Percentiles rank a stretch among this genome's conserved stretches.
These are phyloP conservation scores for Doryteuthis pealeii DNA, from an alignment of 1,140 invertebrate genomes.

Conservation along the genomic window DNA sequence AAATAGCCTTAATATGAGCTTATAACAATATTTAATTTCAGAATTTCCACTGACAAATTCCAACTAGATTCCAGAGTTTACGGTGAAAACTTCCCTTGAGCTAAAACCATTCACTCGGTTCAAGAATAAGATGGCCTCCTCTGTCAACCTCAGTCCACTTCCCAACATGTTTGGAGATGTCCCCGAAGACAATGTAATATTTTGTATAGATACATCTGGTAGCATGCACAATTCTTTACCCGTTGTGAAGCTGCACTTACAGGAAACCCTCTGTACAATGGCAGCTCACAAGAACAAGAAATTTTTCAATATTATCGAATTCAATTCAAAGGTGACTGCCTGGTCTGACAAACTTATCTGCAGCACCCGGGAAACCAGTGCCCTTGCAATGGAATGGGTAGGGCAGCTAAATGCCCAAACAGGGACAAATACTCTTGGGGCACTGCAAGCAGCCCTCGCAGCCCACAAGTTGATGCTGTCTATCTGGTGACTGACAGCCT, in stretches of 20 bases:
- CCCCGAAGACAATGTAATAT: conserved; percentile 54
- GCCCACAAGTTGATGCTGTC: conserved; percentile 51
- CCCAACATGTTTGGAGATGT: conserved; percentile 51
- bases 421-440: conserved; percentile 58
- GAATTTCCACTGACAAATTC: too few relatives aligned
- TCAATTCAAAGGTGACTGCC: conserved; percentile 56
- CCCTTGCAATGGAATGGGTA: conserved; percentile 56
- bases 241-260: conserved; percentile 57
- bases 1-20: too few relatives aligned
- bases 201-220: conserved; percentile 59
- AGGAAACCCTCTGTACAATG: conserved; percentile 50
- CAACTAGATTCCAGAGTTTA: too few relatives aligned
- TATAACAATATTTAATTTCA: too few relatives aligned
- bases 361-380: conserved; percentile 56
- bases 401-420: conserved; percentile 53
- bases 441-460: conserved; percentile 52
- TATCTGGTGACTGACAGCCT: conserved; percentile 58
- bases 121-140: too few relatives aligned
- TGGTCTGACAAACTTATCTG: conserved; percentile 60
- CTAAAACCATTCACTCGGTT: too few relatives aligned
- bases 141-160: too few relatives aligned
- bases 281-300: conserved; percentile 36
- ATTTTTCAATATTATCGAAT: conserved; percentile 58
- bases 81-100: too few relatives aligned
- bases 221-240: conserved; percentile 56